Conservation (phyloP, 2,797 vertebrate genomes). For the Trichosurus vulpecula region DNA sequence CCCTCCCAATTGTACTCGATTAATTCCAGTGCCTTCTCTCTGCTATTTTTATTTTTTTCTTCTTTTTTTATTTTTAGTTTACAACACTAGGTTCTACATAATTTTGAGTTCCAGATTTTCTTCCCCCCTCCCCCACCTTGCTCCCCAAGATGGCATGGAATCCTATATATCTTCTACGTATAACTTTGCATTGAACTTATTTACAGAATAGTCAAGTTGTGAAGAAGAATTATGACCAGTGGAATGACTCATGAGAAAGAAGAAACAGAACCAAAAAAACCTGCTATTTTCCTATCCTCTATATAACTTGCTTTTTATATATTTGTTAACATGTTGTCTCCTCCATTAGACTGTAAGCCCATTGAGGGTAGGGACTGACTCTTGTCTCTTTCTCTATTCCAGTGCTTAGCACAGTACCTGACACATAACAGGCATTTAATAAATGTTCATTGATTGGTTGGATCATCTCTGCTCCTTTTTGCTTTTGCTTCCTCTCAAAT, state of each 20-base stretch:
- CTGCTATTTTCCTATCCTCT: background rate
- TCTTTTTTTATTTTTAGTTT: no score
- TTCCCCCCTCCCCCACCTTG: no score
- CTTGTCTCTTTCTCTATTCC: background rate
- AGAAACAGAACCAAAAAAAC: no score
- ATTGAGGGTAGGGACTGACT: background rate
- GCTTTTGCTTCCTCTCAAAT: conserved; percentile 2
- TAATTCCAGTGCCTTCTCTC: background rate
- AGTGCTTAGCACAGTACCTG: background rate
- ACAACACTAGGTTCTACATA: no score
- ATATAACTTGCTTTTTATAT: background rate
- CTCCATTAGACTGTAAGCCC: background rate
- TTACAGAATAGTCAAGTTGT: no score
- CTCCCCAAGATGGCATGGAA: no score
- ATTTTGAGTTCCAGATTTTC: no score
- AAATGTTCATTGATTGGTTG: background rate
- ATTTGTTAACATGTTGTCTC: background rate
- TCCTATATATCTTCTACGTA: no score
- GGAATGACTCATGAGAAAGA: no score
- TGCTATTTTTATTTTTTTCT: no score
- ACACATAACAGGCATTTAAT: background rate
- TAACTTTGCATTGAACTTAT: no score
- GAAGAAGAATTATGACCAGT: no score
- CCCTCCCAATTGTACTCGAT: background rate
- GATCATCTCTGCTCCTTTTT: background rate